phyloP scores from a whole-genome alignment of 2,113 vertebrate species.

The Vidua chalybeata region DNA sequence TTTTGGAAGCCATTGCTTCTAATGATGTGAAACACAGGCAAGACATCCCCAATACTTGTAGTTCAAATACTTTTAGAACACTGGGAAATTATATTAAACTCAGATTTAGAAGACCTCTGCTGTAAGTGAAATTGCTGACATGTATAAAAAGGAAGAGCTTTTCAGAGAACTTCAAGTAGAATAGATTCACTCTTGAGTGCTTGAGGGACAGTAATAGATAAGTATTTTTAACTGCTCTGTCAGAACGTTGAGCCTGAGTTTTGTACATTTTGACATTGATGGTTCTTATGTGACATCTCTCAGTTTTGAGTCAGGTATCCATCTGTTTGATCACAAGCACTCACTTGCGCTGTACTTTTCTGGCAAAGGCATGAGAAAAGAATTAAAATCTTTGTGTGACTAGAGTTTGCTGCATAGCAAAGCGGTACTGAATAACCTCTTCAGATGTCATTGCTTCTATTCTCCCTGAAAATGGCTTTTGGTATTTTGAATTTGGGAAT shows the following conservation, averaged over 20 bases:
- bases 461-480: background rate
- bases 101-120: background rate
- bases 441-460: too few species aligned
- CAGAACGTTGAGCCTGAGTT: fast-evolving
- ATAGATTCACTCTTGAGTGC: background rate
- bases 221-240: background rate
- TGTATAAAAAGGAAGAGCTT: background rate
- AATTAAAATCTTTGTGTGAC: background rate
- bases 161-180: background rate
- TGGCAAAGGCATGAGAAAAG: background rate
- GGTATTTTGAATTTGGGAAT: background rate
- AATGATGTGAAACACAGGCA: background rate
- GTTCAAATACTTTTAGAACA: background rate
- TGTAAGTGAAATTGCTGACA: background rate
- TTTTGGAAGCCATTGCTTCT: background rate
- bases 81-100: background rate
- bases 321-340: background rate
- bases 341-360: background rate
- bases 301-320: background rate
- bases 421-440: background rate
- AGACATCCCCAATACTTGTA: background rate
- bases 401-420: background rate
- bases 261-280: background rate
- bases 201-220: background rate
- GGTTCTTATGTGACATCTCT: background rate